A percentile compares a stretch with the other conserved stretches of the same genome.
These are phyloP conservation scores for Python bivittatus DNA, from an alignment of 2,113 vertebrate genomes.

Conservation along the genomic window DNA sequence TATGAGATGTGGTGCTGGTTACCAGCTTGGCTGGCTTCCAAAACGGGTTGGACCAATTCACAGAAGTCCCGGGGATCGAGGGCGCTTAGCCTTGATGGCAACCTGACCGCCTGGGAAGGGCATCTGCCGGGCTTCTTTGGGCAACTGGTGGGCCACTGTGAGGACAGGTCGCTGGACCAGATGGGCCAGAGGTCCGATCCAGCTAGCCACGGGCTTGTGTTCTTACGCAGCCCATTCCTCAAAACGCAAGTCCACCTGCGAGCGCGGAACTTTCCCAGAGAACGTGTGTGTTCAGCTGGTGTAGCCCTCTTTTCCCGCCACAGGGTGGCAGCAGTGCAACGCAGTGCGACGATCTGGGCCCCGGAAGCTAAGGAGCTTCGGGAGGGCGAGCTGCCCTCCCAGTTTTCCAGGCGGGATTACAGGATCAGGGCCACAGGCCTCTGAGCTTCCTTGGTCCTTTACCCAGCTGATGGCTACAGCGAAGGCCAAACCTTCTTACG, in stretches of 20 bases:
- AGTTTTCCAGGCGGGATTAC: not conserved
- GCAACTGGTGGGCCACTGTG: not conserved
- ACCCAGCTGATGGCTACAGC: not conserved
- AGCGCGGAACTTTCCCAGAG: not conserved
- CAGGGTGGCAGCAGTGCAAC: slow-evolving; percentile 68
- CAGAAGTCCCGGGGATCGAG: not conserved
- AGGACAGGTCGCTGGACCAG: not conserved
- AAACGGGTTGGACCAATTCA: not conserved
- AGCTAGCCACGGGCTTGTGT: not conserved
- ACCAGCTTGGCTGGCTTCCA: not conserved
- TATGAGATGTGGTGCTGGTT: not conserved
- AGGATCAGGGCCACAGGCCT: not conserved
- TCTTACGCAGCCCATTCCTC: not conserved
- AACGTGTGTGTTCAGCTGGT: not conserved
- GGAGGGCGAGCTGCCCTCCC: no score
- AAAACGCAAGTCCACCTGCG: not conserved
- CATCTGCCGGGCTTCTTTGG: not conserved
- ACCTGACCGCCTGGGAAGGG: not conserved
- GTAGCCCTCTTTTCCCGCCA: slow-evolving; percentile 48
- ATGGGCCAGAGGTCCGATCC: not conserved
- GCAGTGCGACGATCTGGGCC: no score
- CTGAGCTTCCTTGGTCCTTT: not conserved
- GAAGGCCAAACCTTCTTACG: not conserved
- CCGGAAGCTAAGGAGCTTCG: not conserved
- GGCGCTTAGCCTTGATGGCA: not conserved